These are phyloP conservation scores for Aporophyla nigra DNA, from an alignment of 2,888 invertebrate species.

Conservation along the genomic window DNA sequence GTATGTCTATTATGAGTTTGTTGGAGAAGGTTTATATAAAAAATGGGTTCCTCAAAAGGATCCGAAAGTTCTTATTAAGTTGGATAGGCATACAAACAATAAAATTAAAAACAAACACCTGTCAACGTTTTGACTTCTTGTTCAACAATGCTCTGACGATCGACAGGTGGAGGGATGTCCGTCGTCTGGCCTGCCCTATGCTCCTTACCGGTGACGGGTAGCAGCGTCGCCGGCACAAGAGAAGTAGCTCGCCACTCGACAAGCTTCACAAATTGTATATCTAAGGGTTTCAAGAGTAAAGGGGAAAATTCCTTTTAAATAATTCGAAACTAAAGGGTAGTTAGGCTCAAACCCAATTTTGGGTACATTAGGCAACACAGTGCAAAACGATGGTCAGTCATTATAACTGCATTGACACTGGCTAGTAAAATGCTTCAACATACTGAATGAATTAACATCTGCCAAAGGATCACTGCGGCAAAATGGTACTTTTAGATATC, in stretches of 20 bases:
- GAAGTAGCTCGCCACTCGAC: constrained; percentile 41
- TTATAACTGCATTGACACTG: constrained; percentile 9
- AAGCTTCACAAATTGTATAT: constrained; percentile 31
- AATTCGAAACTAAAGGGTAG: not conserved
- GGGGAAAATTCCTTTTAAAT: constrained; percentile 3
- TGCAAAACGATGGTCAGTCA: not conserved
- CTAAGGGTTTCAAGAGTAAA: constrained; percentile 31
- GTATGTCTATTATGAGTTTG: not conserved
- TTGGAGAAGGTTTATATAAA: not conserved
- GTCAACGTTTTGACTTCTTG: constrained; percentile 47
- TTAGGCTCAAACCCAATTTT: constrained; percentile 4
- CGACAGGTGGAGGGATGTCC: constrained; percentile 50
- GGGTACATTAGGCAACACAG: not conserved
- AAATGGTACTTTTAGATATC: constrained; percentile 6
- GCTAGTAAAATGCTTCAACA: constrained; percentile 10
- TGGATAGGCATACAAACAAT: not conserved
- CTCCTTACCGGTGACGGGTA: constrained; percentile 55
- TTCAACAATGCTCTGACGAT: constrained; percentile 50
- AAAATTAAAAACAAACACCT: constrained; percentile 12
- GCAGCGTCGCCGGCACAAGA: constrained; percentile 58
- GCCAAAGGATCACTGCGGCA: not conserved
- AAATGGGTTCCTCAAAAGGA: not conserved
- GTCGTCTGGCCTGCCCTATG: constrained; percentile 55
- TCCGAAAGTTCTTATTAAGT: not conserved
- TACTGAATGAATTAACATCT: constrained; percentile 1